Base-by-base conservation (phyloP, 2,888 invertebrate genomes). In the Deilephila porcellus region DNA sequence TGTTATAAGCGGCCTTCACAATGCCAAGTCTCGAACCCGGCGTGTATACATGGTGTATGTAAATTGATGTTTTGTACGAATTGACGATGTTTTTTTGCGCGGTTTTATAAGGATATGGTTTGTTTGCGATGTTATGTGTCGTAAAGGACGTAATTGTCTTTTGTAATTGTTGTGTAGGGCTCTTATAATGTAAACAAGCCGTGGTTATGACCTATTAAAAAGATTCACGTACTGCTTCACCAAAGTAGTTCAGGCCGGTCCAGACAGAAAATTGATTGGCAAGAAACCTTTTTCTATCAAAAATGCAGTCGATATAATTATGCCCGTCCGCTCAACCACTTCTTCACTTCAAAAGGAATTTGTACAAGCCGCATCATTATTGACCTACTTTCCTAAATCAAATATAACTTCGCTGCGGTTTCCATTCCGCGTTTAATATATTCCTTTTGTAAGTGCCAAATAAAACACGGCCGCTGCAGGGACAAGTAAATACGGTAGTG, bases 1-100 rank as follows among this genome's bases (percentile, higher is more conserved):
- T 86, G 86, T 78, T 81, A 84, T 84, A 86, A 86, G 83, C 85
- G 83, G 82, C 34, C 8, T 56, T 45, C 72, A 72, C 72, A 72
- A 72, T 71, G 52, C 71, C n/a, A 11, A 20, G 56, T 64, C 64
- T 37, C 14, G 53, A 64, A 20, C 53, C 19, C 32, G n/a, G 20
- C 37, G 4, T 56, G 63, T 72, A 62, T 56, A 32, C 25, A 56
- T 70, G 25, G 1, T 8, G 34, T n/a, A 60, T 71, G 52, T 71
- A 60, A 71, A 62, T 56, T n/a, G 17, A n/a, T 56, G 56, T 56
- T 56, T 56, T 56, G 45, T 14, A 45, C 14, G 45, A 3, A 45
- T 45, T 45, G 11, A 45, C 45, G 25, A 60, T 60, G 25, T 45
- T 71, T 70, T 70, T 60, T 20, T 11, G 19, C 11, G 0, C 11